Evolutionary conservation across 2,888 invertebrate species (phyloP).

Genomic region (Zygothrica quintamaculata): DNA sequence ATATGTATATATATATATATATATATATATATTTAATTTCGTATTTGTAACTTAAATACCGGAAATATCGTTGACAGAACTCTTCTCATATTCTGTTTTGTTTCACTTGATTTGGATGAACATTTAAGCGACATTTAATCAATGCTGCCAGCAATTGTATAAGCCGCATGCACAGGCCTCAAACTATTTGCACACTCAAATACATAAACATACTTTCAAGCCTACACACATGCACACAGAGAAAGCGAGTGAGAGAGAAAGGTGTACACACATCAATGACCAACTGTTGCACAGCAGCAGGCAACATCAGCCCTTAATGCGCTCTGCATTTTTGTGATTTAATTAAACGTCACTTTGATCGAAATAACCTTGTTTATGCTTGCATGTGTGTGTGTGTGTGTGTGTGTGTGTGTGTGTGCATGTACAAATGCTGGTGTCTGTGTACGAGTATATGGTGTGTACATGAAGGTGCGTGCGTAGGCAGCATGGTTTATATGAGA

Average conservation of each 20-base stretch:
- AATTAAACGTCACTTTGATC: slow-evolving; percentile 76
- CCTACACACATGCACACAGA: slow-evolving; percentile 9
- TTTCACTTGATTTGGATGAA: slow-evolving; percentile 59
- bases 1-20: too few species aligned
- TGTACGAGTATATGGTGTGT: slow-evolving; percentile 17
- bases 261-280: background rate
- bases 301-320: slow-evolving; percentile 34
- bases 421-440: slow-evolving; percentile 6
- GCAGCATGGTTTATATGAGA: too few species aligned
- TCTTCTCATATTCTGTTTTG: slow-evolving; percentile 24
- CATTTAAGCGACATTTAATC: slow-evolving; percentile 75
- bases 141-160: slow-evolving; percentile 51
- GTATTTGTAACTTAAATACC: too few species aligned
- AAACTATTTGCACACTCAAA: slow-evolving; percentile 50
- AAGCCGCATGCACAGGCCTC: slow-evolving; percentile 52
- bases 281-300: slow-evolving; percentile 52
- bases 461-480: slow-evolving; percentile 14
- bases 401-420: slow-evolving; percentile 6
- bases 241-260: background rate
- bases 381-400: slow-evolving; percentile 8
- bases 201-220: slow-evolving; percentile 17
- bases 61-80: background rate
- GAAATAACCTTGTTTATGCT: slow-evolving; percentile 62
- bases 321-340: slow-evolving; percentile 59
- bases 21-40: too few species aligned